Percentiles rank a stretch among this genome's conserved stretches.
Evolutionary conservation across 2,113 vertebrate genomes (phyloP).

Genomic region (Ictidomys tridecemlineatus): DNA sequence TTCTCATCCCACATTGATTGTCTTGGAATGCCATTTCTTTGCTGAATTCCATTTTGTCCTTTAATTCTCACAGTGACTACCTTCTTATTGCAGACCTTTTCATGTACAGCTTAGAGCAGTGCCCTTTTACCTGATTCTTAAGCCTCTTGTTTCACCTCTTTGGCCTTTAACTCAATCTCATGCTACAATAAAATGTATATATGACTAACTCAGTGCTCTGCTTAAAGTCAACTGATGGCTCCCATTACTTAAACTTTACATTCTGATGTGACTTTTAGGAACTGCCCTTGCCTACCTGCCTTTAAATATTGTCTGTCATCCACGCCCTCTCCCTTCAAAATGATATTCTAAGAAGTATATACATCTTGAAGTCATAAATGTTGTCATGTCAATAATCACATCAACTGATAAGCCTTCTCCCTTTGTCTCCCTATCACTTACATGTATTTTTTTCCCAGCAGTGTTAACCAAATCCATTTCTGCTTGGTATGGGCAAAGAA

Average conservation of each 20-base stretch:
- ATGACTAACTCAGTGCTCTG: not conserved
- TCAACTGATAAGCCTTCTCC: not conserved
- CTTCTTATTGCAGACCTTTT: not conserved
- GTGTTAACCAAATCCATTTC: not conserved
- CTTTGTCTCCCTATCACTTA: not conserved
- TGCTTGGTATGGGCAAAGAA: not conserved
- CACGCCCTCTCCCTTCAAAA: not conserved
- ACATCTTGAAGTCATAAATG: not conserved
- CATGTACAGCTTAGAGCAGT: no score
- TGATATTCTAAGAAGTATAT: no score
- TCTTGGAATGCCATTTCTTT: not conserved
- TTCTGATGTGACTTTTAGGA: not conserved
- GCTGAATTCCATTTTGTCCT: not conserved
- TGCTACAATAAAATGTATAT: not conserved
- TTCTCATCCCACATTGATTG: not conserved
- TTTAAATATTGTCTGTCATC: not conserved
- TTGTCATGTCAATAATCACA: not conserved
- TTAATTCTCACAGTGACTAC: not conserved
- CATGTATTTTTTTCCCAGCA: not conserved
- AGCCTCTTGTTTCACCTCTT: not conserved
- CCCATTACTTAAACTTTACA: rapidly evolving
- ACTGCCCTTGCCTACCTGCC: not conserved
- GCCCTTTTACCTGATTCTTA: not conserved
- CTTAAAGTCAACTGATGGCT: not conserved
- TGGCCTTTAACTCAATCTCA: not conserved